These are phyloP conservation scores for Penelope pileata DNA, from an alignment of 2,113 vertebrate species.

Conservation along the genomic window DNA sequence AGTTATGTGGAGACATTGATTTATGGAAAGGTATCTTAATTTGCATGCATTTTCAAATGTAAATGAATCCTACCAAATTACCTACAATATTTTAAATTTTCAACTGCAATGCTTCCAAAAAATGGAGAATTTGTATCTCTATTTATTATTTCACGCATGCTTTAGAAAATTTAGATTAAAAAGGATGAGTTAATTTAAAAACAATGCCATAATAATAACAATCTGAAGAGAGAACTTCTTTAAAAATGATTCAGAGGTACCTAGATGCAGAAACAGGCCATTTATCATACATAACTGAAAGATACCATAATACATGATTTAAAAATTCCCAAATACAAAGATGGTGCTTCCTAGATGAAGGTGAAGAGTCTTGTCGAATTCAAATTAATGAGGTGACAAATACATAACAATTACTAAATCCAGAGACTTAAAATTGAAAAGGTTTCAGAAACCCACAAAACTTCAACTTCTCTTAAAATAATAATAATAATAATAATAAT, in stretches of 20 bases:
- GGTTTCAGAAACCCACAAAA: background rate
- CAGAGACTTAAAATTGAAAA: background rate
- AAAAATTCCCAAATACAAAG: background rate
- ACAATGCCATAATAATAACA: background rate
- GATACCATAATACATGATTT: background rate
- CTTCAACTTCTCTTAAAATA: background rate
- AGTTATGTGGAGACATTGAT: background rate
- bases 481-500: too few relatives aligned
- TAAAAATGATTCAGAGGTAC: background rate
- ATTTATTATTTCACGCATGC: background rate
- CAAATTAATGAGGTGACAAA: background rate
- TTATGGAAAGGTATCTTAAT: background rate
- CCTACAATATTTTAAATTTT: background rate
- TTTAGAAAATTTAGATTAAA: background rate
- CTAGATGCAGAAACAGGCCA: background rate
- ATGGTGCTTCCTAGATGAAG: background rate
- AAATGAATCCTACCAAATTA: background rate
- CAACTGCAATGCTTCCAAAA: background rate
- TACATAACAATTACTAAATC: background rate
- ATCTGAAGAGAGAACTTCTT: background rate
- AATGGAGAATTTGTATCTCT: background rate
- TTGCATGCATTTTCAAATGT: background rate
- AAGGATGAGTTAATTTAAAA: background rate
- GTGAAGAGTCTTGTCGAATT: background rate
- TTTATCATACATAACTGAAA: background rate